phyloP scores from a whole-genome alignment of 1,140 invertebrate species.

The Leptestheria dahalacensis region DNA sequence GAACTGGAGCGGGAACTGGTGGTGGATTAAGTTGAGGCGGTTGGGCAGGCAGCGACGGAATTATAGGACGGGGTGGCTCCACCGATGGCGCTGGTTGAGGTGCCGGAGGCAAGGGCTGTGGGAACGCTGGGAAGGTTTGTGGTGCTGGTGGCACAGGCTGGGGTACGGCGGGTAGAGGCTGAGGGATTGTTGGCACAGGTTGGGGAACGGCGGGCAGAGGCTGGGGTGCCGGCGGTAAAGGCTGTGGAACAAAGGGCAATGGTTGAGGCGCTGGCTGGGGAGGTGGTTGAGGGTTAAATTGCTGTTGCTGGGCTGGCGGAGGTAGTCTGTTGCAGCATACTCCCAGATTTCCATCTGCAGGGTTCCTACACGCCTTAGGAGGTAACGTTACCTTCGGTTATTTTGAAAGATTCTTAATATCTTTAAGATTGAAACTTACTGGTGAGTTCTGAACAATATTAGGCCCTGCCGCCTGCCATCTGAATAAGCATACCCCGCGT shows the following conservation, averaged over 20 bases:
- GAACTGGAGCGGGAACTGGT: conserved; percentile 13
- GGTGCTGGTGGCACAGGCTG: conserved; percentile 16
- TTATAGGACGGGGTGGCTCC: conserved; percentile 5
- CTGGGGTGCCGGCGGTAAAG: neutral
- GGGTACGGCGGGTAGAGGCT: conserved; percentile 17
- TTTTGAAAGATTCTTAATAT: neutral
- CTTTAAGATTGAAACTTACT: conserved; percentile 1
- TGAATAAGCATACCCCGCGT: neutral
- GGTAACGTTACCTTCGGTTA: neutral
- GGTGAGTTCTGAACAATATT: neutral
- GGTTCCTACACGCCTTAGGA: neutral
- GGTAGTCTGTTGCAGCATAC: conserved; percentile 9
- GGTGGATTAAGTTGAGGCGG: conserved; percentile 9
- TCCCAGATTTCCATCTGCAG: conserved; percentile 1
- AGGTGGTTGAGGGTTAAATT: conserved; percentile 14
- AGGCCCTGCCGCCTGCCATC: neutral
- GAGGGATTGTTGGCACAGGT: conserved; percentile 12
- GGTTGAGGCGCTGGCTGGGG: conserved; percentile 16
- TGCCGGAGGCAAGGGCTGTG: conserved; percentile 17
- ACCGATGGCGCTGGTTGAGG: conserved; percentile 16
- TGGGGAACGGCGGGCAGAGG: conserved; percentile 17
- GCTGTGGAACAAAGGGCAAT: neutral
- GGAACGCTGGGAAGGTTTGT: conserved; percentile 16
- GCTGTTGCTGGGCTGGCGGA: conserved; percentile 12
- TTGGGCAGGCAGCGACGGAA: conserved; percentile 7